Evolutionary conservation across 2,113 vertebrate genomes (phyloP).

Genomic region (Amblyornis subalaris): DNA sequence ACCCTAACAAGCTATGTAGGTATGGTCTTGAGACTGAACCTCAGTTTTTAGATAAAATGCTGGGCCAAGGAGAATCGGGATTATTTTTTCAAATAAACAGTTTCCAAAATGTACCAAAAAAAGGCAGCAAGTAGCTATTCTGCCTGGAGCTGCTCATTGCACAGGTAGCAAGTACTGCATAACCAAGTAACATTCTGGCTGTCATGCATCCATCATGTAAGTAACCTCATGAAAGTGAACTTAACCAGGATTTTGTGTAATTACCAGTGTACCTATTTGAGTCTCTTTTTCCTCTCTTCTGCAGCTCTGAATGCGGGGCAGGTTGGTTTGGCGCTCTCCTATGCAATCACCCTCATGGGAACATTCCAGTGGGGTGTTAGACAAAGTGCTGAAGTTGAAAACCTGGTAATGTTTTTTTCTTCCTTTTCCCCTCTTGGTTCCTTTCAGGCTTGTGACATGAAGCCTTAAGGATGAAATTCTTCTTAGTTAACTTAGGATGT

Average conservation of each 20-base stretch:
- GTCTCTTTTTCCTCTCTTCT: background rate
- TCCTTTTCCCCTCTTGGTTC: conserved; percentile 14
- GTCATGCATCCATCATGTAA: background rate
- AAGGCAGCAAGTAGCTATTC: background rate
- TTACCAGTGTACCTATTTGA: background rate
- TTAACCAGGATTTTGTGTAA: background rate
- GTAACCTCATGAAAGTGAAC: background rate
- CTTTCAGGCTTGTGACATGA: background rate
- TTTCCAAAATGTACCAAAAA: background rate
- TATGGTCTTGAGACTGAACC: background rate
- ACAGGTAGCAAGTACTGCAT: background rate
- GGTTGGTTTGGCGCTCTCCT: conserved; percentile 88
- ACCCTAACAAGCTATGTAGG: background rate
- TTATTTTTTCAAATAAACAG: background rate
- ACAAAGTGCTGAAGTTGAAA: conserved; percentile 94
- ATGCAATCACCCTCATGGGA: conserved; percentile 88
- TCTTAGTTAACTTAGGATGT: background rate
- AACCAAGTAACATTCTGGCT: background rate
- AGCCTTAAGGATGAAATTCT: background rate
- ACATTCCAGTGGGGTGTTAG: conserved; percentile 96
- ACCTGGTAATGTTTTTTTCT: conserved; percentile 81
- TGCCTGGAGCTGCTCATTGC: background rate
- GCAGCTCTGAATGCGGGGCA: conserved; percentile 84
- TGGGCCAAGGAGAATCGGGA: background rate
- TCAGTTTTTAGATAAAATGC: background rate